Conservation (phyloP, 2,797 vertebrate species). For the Iguana delicatissima region DNA sequence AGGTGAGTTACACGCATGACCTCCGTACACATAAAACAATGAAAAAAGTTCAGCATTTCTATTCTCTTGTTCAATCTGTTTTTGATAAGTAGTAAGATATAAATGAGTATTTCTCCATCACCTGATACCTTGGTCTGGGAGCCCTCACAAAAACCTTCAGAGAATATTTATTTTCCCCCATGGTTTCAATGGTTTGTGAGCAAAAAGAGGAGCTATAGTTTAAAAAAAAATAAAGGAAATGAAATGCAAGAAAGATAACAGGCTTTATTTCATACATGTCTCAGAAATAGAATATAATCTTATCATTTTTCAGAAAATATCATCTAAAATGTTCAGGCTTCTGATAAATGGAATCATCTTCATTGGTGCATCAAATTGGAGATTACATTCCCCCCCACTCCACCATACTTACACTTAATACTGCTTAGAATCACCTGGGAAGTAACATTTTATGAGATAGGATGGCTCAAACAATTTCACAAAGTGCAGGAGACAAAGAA, state of each 20-base stretch:
- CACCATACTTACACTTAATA: conserved; percentile 41
- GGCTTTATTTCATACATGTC: conserved; percentile 69
- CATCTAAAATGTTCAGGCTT: conserved; percentile 65
- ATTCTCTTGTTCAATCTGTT: not conserved
- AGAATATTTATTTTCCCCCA: conserved; percentile 48
- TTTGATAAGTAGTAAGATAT: not conserved
- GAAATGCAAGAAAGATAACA: conserved; percentile 30
- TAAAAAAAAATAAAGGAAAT: not conserved
- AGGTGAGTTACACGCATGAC: not conserved
- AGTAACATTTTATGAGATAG: conserved; percentile 77
- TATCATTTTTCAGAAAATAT: conserved; percentile 71
- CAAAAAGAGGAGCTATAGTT: not conserved
- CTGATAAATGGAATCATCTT: conserved; percentile 68
- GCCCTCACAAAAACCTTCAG: conserved; percentile 46
- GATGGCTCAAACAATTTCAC: conserved; percentile 81
- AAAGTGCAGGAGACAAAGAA: conserved; percentile 82
- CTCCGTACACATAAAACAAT: accelerated
- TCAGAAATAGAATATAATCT: conserved; percentile 70
- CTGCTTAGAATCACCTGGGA: conserved; percentile 74
- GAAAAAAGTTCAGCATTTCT: accelerated
- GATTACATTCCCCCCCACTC: conserved; percentile 66
- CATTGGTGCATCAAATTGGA: conserved; percentile 74
- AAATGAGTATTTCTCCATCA: conserved; percentile 1
- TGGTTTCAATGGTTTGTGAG: conserved; percentile 15
- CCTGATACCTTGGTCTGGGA: not conserved